Evolutionary conservation across 2,113 vertebrate species (phyloP), one percentile per base, ranked within the genome.

Genomic region (Pimephales promelas): DNA sequence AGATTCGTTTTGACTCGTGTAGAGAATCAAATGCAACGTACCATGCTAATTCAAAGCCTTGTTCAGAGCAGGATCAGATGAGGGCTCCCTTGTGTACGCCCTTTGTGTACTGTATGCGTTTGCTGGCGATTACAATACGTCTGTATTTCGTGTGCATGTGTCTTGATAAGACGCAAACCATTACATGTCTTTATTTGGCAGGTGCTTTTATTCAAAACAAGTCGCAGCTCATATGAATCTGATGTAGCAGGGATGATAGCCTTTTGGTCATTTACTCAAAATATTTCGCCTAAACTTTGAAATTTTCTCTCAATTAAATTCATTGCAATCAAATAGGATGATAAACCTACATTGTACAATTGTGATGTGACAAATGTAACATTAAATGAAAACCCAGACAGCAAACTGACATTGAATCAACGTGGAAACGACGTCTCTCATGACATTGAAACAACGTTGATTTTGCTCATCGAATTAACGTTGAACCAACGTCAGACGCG

Each of bases 1-100:
- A 74, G 85, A 83, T 88, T 79, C 47, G 3, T 61, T 62, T 74
- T 87, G 87, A 88, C 84, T 59, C 31, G 8, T 85, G 59, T 81
- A 36, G 24, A 61, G 71, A 64, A 84, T 88, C 79, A 87, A 83
- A 83, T 83, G 56, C 28, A 84, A 64, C 40, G 64, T 57, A 47
- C 36, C 7, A 56, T 47, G 34, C 64, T 78, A 72, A 83, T 81
- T 86, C 36, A 57, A 86, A 79, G 84, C 68, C 31, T 79, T 72
- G 79, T 45, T 24, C 71, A n/a, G 59, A 57, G 7, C 22, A 54
- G 36, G 61, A 22, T 40, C 36, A 52, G 34, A 56, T 59, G 76
- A 43, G 61, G 8, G 28, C 34, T 52, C 45, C 49, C 34, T 59
- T 76, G 75, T 72, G 76, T 64, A 28, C n/a, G n/a, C 56, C 34